These are phyloP conservation scores for Mallotus villosus DNA, from an alignment of 2,797 vertebrate genomes.

Conservation along the genomic window DNA sequence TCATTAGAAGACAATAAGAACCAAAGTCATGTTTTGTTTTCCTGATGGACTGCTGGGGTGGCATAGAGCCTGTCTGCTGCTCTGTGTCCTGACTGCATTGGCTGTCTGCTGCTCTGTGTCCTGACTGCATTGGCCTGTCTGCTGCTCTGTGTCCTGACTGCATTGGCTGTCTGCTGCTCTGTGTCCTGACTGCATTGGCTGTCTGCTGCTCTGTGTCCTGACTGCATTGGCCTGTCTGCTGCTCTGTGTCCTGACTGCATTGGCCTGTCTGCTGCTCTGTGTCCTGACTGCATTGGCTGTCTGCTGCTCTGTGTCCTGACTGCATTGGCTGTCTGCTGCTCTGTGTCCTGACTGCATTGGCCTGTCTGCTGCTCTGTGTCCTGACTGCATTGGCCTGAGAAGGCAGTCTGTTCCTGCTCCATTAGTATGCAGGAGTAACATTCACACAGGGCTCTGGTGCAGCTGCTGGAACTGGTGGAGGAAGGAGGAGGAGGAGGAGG, in stretches of 20 bases:
- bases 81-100: slow-evolving; percentile 50
- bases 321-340: slow-evolving; percentile 37
- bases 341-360: slow-evolving; percentile 49
- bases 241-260: slow-evolving; percentile 50
- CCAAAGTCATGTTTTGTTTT: neutral
- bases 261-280: slow-evolving; percentile 43
- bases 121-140: slow-evolving; percentile 47
- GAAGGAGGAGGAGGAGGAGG: neutral
- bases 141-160: slow-evolving; percentile 48
- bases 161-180: slow-evolving; percentile 33
- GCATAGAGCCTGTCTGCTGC: slow-evolving; percentile 1
- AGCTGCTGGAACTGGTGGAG: slow-evolving; percentile 62
- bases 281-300: slow-evolving; percentile 44
- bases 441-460: slow-evolving; percentile 70
- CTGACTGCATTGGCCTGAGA: slow-evolving; percentile 53
- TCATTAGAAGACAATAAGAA: neutral
- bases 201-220: slow-evolving; percentile 39
- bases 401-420: slow-evolving; percentile 52
- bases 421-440: slow-evolving; percentile 74
- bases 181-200: slow-evolving; percentile 47
- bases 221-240: slow-evolving; percentile 44
- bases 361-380: slow-evolving; percentile 38
- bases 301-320: slow-evolving; percentile 43
- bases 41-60: slow-evolving; percentile 54
- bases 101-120: slow-evolving; percentile 37